Conservation (phyloP, 2,888 invertebrate genomes). For the Sinopyrophorus schimmeli region DNA sequence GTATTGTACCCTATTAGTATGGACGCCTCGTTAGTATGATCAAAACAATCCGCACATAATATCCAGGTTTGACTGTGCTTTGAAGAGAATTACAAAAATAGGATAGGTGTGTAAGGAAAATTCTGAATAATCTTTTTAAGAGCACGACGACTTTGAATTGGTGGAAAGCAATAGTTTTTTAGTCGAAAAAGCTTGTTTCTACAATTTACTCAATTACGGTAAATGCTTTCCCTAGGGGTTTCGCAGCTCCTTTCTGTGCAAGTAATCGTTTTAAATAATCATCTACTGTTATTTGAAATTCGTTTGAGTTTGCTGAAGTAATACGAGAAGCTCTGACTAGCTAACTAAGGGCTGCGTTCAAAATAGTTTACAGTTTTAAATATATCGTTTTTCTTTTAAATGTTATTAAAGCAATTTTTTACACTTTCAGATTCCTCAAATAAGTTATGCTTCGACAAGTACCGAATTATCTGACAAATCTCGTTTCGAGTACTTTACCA, state of each 20-base stretch:
- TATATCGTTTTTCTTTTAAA: background rate
- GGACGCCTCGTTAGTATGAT: no score
- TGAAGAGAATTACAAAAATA: no score
- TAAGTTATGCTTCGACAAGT: constrained; percentile 73
- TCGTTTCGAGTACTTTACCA: constrained; percentile 69
- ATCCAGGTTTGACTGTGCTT: no score
- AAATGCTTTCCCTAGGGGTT: background rate
- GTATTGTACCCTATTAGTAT: no score
- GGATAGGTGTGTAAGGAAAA: no score
- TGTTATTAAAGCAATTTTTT: constrained; percentile 4
- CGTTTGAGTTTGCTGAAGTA: no score
- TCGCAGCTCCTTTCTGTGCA: no score
- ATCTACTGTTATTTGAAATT: background rate
- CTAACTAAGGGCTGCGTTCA: background rate
- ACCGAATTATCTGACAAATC: constrained; percentile 71
- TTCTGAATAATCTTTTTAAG: background rate
- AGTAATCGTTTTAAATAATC: constrained; percentile 11
- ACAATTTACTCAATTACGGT: background rate
- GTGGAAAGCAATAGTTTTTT: no score
- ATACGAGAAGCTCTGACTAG: no score
- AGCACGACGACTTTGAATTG: no score
- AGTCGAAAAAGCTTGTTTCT: background rate
- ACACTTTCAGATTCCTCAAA: constrained; percentile 64
- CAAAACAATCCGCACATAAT: no score
- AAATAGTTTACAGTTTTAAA: constrained; percentile 1